Conservation (phyloP, 2,113 vertebrate genomes). For the Bujurquina vittata region DNA sequence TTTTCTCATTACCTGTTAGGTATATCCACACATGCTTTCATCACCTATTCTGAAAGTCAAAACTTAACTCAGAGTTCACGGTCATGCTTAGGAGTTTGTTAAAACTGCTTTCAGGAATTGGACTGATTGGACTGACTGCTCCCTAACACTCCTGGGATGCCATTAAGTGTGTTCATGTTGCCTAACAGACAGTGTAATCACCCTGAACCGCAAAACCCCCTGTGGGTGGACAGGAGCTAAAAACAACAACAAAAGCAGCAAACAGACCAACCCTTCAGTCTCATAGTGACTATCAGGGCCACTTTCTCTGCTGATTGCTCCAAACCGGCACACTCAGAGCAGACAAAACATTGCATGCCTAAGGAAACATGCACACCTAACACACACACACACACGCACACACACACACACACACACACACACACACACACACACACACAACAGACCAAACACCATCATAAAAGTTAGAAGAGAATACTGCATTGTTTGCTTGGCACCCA, state of each 20-base stretch:
- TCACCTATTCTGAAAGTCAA: not conserved
- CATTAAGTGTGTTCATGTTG: conserved; percentile 55
- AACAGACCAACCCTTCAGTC: conserved; percentile 41
- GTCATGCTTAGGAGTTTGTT: not conserved
- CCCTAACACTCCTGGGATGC: conserved; percentile 40
- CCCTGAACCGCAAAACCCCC: conserved; percentile 50
- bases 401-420: not conserved
- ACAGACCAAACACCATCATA: conserved; percentile 37
- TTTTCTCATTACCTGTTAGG: not conserved
- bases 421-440: not conserved
- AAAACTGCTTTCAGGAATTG: not conserved
- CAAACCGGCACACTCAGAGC: conserved; percentile 15
- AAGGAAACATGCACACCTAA: conserved; percentile 27
- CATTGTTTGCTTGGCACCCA: not conserved
- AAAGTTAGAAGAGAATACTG: not conserved
- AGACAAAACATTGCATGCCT: conserved; percentile 58
- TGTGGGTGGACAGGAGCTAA: conserved; percentile 35
- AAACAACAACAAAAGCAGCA: conserved; percentile 37
- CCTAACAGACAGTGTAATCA: conserved; percentile 75
- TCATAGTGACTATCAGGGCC: conserved; percentile 48
- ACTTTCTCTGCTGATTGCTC: conserved; percentile 65
- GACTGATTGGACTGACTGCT: conserved; percentile 43
- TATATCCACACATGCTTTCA: not conserved
- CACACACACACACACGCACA: conserved; percentile 11
- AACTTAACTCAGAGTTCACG: not conserved